Evolutionary conservation across 2,888 invertebrate species (phyloP), one percentile per base, ranked within the genome.

Genomic region (Prosapia bicincta): DNA sequence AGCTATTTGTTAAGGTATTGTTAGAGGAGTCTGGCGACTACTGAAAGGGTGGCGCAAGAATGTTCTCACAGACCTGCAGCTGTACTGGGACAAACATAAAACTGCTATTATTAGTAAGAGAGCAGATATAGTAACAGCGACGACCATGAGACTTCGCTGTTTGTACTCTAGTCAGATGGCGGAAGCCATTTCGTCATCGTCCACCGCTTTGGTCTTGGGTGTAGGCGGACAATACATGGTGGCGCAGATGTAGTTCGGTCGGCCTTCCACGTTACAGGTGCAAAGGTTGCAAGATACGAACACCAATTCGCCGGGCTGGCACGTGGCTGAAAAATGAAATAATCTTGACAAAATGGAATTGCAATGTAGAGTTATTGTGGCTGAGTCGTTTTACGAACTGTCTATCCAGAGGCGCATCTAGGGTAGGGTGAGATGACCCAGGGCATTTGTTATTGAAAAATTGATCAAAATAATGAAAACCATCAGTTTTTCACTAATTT

Each of bases 221-320:
- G 78, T 77, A 13, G 81, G 80, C 26, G 80, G 80, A 74, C 81
- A 81, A 81, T 81, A 81, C 81, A 81, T 81, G 23, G 74, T 76
- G 28, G 81, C 81, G 38, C 81, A 81, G 68, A 81, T 78, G 32
- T 74, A 66, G 73, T 81, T 81, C 1, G 81, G 81, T 65, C 76
- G 77, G 10, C 81, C 81, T 69, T 80, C 78, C 30, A 77, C 78
- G 30, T 79, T 80, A 77, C 81, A 81, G 9, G 81, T 80, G 75
- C 81, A 81, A 13, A 81, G 73, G 72, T 81, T 81, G 54, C 81
- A 81, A 26, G 81, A 79, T 10, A 81, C 81, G 78, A 79, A 81
- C 25, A 81, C 80, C 26, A 81, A 74, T 65, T 81, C 80, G 3
- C 81, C 81, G 0, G 81, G 81, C 32, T 72, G 69, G 72, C 81